A percentile compares a stretch with the other conserved stretches of the same genome.
phyloP scores from a whole-genome alignment of 2,888 invertebrate species.

The Neria commutata region DNA sequence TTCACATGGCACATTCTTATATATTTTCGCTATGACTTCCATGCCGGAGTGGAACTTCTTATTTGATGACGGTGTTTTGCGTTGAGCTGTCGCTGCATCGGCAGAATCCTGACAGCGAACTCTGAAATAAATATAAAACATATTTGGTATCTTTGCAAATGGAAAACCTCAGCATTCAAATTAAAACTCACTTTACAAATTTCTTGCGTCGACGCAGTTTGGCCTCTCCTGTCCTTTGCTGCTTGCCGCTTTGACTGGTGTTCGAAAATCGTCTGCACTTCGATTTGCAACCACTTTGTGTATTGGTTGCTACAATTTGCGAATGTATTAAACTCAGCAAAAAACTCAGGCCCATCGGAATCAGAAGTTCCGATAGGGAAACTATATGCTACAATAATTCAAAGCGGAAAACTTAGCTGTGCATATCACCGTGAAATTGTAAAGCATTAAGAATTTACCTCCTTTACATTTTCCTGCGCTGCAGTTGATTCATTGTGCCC shows the following conservation, averaged over 20 bases:
- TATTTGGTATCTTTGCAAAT: not conserved
- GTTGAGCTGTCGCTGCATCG: conserved; percentile 16
- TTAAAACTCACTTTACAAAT: conserved; percentile 51
- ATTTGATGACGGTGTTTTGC: conserved; percentile 1
- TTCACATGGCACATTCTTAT: conserved; percentile 14
- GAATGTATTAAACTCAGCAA: conserved; percentile 79
- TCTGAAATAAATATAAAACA: conserved; percentile 29
- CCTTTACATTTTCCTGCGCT: too few species aligned
- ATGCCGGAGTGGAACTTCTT: conserved; percentile 1
- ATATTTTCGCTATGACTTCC: conserved; percentile 5
- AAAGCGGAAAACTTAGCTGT: conserved; percentile 12
- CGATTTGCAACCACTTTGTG: conserved; percentile 48
- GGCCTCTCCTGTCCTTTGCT: conserved; percentile 43
- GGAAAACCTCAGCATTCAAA: not conserved
- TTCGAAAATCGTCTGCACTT: conserved; percentile 55
- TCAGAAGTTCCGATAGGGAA: conserved; percentile 72
- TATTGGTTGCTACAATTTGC: conserved; percentile 76
- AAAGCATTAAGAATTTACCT: too few species aligned
- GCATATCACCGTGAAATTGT: not conserved
- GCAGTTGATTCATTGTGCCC: conserved; percentile 25
- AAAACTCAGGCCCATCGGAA: conserved; percentile 76
- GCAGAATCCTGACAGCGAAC: conserved; percentile 46
- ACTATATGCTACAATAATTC: conserved; percentile 62
- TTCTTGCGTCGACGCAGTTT: conserved; percentile 55
- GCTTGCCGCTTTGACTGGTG: conserved; percentile 40